Base-by-base conservation (phyloP, 2,113 vertebrate species). In the Apodemus sylvaticus region DNA sequence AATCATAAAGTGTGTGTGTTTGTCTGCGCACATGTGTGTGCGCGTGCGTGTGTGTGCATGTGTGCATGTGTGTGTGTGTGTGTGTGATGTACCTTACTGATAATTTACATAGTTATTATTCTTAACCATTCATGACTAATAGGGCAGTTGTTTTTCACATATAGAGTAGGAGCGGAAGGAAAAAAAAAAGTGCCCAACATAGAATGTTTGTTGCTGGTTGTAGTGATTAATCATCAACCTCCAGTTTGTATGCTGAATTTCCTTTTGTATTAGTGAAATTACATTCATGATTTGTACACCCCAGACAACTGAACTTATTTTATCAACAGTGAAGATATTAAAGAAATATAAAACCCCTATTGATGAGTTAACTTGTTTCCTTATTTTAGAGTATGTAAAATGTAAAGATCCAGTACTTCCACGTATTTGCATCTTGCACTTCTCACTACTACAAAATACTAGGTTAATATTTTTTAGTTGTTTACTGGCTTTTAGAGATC, bases 81-180 rank as follows among this genome's bases (percentile, higher is more conserved):
- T 83, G 13, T 24, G 36, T 60, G 71, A 26, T 36, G 36, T 29
- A 31, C 6, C 29, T 60, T 48, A 48, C 39, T 90, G 20, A 26
- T 77, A 76, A 94, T 92, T 93, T 82, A 73, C 58, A 94, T 76
- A 73, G 36, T 20, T 90, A 68, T 78, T 94, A 73, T 81, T 71
- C 45, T 66, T 92, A 26, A 73, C 42, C 9, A 55, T 7, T 70
- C 19, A 8, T 64, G 86, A 89, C 76, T 94, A 93, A 60, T 9
- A 90, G 14, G 89, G 42, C 39, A 79, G 39, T 77, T 87, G 24
- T 45, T 77, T 29, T 78, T 58, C 85, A 76, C 48, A 87, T 1
- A 68, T 64, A 66, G 45, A 24, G 17, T 95, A 74, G 36, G 55
- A 48, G 24, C 9, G 83, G 20, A 39, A 36, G 10, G 13, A 3